phyloP scores from a whole-genome alignment of 2,797 vertebrate species.

The Centropyge bicolor region DNA sequence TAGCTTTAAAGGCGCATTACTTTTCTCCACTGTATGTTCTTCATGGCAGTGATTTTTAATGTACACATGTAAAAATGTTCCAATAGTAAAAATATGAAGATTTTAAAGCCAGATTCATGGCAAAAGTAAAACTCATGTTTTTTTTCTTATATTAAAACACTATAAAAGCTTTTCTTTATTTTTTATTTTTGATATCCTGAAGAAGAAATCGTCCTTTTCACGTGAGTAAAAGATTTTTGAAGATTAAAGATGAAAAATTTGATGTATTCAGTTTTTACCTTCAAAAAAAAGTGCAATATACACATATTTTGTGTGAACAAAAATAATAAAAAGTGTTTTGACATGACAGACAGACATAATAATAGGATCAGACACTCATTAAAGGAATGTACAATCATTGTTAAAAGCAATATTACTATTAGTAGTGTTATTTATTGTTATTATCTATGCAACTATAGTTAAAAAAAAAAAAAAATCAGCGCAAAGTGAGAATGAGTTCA shows the following conservation, averaged over 20 bases:
- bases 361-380: too few relatives aligned
- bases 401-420: background rate
- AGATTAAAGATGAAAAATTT: background rate
- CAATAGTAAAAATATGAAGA: too few relatives aligned
- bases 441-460: background rate
- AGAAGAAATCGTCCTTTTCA: fast-evolving
- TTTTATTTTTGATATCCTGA: background rate
- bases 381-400: background rate
- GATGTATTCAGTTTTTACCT: background rate
- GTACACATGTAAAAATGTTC: too few relatives aligned
- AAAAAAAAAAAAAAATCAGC: background rate
- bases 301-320: background rate
- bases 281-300: background rate
- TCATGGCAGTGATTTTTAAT: background rate
- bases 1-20: background rate
- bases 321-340: background rate
- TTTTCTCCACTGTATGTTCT: background rate
- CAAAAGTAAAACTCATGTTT: background rate
- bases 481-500: background rate
- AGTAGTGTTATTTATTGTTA: background rate
- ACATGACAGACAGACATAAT: too few relatives aligned
- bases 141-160: background rate
- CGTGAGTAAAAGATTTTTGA: background rate
- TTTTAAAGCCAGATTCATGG: too few relatives aligned
- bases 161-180: background rate